Evolutionary conservation across 2,113 vertebrate genomes (phyloP), one percentile per base, ranked within the genome.

Genomic region (Lutjanus erythropterus): DNA sequence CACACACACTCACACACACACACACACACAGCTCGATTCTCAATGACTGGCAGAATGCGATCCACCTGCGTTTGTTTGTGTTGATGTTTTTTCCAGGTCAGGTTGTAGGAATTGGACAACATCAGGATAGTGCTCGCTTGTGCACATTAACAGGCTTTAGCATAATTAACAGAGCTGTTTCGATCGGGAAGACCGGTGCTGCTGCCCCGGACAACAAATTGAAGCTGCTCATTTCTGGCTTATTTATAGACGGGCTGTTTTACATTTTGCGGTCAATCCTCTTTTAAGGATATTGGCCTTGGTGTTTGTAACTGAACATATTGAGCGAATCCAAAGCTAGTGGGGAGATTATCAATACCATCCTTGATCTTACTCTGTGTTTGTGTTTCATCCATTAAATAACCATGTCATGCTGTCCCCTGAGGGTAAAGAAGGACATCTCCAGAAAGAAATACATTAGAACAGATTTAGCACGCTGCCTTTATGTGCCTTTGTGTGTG

Each of bases 231-330:
- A 91, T 93, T 92, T 94, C 91, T 90, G 87, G 44, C 84, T 81
- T 93, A 94, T 94, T 95, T 94, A 93, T 93, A 91, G 94, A 94
- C 91, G 77, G 79, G 86, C 81, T 92, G 78, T 92, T 94, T 92
- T 90, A 92, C 85, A 80, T 92, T 91, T 90, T 92, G 93, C 78
- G 89, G 93, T 94, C 93, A 89, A 88, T 92, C 88, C 84, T 86
- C 80, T 92, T 91, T 89, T 91, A 91, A 91, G 93, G 88, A 92
- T 93, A 93, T 94, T 91, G 93, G 93, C 86, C 88, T 90, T 80
- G 86, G 89, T 91, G 88, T 92, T 94, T 92, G 89, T 89, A 93
- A 91, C 89, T 90, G 81, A 84, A 86, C 86, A 81, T 92, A 93
- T 94, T 85, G 91, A 94, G 88, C 78, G 78, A 56, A 69, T 81